phyloP scores from a whole-genome alignment of 2,113 vertebrate genomes.

The Isichthys henryi region DNA sequence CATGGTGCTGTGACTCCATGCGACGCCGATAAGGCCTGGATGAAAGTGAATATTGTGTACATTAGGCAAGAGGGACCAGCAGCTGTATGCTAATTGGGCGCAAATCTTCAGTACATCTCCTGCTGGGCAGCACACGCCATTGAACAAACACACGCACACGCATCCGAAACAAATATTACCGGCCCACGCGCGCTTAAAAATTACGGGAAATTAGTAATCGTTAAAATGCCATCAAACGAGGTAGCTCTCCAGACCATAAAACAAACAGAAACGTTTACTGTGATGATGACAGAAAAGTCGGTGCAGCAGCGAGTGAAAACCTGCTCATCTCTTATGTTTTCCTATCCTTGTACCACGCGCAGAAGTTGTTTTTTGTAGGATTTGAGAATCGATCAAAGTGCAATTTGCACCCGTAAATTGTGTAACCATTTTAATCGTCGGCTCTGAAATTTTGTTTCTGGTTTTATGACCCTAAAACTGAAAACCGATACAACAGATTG shows the following conservation, averaged over 20 bases:
- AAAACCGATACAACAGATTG: not conserved
- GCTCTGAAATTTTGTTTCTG: not conserved
- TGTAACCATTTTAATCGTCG: not conserved
- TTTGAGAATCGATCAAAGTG: not conserved
- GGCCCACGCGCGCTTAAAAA: constrained; percentile 39
- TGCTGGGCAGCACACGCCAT: constrained; percentile 71
- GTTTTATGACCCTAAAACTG: not conserved
- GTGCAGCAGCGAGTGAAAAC: not conserved
- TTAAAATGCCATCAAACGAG: constrained; percentile 64
- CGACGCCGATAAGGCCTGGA: constrained; percentile 45
- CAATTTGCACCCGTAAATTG: not conserved
- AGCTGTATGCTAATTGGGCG: constrained; percentile 94
- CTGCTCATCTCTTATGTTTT: not conserved
- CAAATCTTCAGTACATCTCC: constrained; percentile 48
- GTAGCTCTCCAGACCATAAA: constrained; percentile 38
- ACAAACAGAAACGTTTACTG: constrained; percentile 4
- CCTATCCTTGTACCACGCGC: not conserved
- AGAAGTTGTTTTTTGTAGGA: not conserved
- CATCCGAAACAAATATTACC: constrained; percentile 33
- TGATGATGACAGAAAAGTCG: not conserved
- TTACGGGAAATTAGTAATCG: constrained; percentile 53
- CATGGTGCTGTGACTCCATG: not conserved
- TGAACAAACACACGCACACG: constrained; percentile 75
- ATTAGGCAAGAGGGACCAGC: constrained; percentile 50
- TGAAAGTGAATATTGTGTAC: constrained; percentile 44